phyloP scores from a whole-genome alignment of 2,888 invertebrate species.

The Catocala sponsa region DNA sequence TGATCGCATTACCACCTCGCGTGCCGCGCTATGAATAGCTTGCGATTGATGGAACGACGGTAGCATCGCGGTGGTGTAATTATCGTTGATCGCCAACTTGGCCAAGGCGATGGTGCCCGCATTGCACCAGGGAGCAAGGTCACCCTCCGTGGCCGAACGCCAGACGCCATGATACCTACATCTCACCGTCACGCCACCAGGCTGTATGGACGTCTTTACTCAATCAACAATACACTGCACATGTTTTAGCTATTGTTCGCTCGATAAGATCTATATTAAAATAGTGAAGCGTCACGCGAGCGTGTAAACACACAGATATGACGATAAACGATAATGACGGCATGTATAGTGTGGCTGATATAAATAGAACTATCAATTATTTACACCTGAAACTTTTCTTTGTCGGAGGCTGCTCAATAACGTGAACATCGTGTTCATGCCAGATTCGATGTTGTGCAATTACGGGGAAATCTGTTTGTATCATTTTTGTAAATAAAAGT shows the following conservation, averaged over 20 bases:
- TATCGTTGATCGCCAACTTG: constrained; percentile 46
- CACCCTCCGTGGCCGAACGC: constrained; percentile 51
- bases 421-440: constrained; percentile 6
- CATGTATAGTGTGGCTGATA: constrained; percentile 29
- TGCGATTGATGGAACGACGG: constrained; percentile 24
- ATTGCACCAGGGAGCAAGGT: constrained; percentile 63
- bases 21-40: constrained; percentile 38
- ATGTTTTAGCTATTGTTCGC: constrained; percentile 7
- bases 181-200: constrained; percentile 6
- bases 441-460: constrained; percentile 24
- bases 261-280: constrained; percentile 35
- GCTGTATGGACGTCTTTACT: neutral
- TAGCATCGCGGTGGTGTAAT: constrained; percentile 27
- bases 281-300: constrained; percentile 37
- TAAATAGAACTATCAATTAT: constrained; percentile 27
- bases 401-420: constrained; percentile 14
- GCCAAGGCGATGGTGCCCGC: constrained; percentile 61
- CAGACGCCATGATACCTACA: constrained; percentile 45
- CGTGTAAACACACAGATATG: constrained; percentile 43
- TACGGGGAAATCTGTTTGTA: constrained; percentile 16
- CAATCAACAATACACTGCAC: neutral
- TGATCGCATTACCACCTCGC: constrained; percentile 21
- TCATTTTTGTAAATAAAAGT: constrained; percentile 1
- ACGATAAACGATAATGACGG: constrained; percentile 36
- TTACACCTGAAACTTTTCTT: constrained; percentile 23